These are phyloP conservation scores for Cinclus mexicanus DNA, from an alignment of 2,113 vertebrate genomes.

Conservation along the genomic window DNA sequence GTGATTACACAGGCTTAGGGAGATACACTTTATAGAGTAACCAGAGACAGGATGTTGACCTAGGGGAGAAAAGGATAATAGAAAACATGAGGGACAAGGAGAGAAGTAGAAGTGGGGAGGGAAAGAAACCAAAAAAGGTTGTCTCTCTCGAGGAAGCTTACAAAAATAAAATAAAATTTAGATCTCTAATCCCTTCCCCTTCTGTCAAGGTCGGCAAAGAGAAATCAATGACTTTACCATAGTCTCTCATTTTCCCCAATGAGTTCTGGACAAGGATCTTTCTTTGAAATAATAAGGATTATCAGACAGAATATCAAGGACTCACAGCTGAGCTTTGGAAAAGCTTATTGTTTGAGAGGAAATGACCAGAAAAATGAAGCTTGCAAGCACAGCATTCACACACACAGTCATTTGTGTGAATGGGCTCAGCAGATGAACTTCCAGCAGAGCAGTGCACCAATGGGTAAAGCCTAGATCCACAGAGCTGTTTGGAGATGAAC, in stretches of 20 bases:
- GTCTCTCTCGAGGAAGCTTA: neutral
- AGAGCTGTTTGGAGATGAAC: neutral
- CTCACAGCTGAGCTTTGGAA: neutral
- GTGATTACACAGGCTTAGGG: neutral
- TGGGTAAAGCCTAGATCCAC: neutral
- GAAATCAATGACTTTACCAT: neutral
- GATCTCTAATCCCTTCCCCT: neutral
- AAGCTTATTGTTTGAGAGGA: neutral
- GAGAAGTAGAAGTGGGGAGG: neutral
- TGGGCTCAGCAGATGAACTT: neutral
- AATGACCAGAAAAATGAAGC: neutral
- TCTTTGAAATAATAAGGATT: neutral
- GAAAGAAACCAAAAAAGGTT: neutral
- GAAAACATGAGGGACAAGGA: neutral
- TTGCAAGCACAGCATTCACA: neutral
- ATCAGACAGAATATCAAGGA: neutral
- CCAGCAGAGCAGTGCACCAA: neutral
- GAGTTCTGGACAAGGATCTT: neutral
- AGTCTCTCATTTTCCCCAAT: neutral
- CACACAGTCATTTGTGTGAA: neutral
- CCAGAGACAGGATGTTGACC: neutral
- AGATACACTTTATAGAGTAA: neutral
- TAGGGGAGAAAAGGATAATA: neutral
- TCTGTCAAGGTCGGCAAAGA: neutral
- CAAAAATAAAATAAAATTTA: neutral